These are phyloP conservation scores for Gobiocypris rarus DNA, from an alignment of 2,113 vertebrate species.

Conservation along the genomic window DNA sequence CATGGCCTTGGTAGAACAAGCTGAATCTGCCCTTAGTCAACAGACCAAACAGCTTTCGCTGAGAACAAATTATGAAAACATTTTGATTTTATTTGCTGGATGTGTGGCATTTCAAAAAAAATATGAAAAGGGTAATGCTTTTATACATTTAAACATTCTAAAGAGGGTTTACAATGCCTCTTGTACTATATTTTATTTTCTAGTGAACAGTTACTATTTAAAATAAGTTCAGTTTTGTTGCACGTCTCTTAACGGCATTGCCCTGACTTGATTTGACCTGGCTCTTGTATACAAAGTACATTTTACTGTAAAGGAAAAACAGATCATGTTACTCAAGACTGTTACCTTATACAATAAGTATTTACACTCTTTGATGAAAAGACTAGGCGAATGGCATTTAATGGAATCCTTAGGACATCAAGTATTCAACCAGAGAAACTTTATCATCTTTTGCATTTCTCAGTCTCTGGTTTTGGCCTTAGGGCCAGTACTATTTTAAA, in stretches of 20 bases:
- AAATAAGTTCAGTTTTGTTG: background rate
- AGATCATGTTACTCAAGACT: background rate
- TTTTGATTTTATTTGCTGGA: background rate
- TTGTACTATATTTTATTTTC: background rate
- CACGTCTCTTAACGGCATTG: background rate
- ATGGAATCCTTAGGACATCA: background rate
- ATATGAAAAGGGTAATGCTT: background rate
- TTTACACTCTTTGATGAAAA: background rate
- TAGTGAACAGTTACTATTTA: background rate
- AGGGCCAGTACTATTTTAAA: background rate
- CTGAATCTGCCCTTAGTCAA: background rate
- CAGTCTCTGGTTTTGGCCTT: background rate
- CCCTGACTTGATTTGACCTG: constrained; percentile 2
- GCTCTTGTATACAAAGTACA: background rate
- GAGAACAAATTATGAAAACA: background rate
- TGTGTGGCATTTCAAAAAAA: background rate
- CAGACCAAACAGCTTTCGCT: background rate
- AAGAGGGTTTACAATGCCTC: background rate
- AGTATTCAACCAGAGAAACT: background rate
- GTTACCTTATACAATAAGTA: background rate
- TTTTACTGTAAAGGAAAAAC: background rate
- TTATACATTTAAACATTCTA: background rate
- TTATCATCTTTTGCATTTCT: no score
- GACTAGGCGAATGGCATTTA: background rate
- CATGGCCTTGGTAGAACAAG: background rate